A percentile compares a stretch with the other conserved stretches of the same genome.
phyloP scores from a whole-genome alignment of 2,113 vertebrate genomes.

The Callopanchax toddi region DNA sequence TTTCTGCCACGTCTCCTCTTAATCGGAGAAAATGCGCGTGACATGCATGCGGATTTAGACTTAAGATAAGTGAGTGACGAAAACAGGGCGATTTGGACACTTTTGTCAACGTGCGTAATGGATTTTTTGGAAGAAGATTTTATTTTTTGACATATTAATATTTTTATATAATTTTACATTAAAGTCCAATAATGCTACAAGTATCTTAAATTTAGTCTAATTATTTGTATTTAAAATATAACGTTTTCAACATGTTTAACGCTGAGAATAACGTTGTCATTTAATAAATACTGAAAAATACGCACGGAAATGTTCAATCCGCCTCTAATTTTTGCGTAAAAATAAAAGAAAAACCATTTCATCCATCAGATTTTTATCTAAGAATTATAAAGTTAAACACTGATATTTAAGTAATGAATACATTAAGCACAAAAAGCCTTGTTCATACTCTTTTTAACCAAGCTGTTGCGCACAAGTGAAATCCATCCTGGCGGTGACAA shows the following conservation, averaged over 20 bases:
- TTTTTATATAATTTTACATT: too few relatives aligned
- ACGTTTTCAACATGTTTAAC: not conserved
- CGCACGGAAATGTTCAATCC: not conserved
- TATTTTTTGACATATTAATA: too few relatives aligned
- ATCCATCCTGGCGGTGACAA: slow-evolving; percentile 30
- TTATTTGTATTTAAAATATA: not conserved
- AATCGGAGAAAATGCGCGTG: slow-evolving; percentile 33
- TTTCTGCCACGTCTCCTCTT: slow-evolving; percentile 4
- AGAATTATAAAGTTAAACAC: not conserved
- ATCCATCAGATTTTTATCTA: too few relatives aligned
- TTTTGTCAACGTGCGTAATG: not conserved
- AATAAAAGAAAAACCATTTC: too few relatives aligned
- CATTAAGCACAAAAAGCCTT: not conserved
- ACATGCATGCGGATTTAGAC: slow-evolving; percentile 10
- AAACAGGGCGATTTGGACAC: not conserved
- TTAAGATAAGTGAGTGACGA: not conserved
- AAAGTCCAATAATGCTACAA: too few relatives aligned
- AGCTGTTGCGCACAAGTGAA: slow-evolving; percentile 17
- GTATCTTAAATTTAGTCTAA: too few relatives aligned
- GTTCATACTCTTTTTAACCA: too few relatives aligned
- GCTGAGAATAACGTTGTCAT: too few relatives aligned
- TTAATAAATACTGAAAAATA: not conserved
- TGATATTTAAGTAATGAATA: not conserved
- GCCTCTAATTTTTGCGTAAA: not conserved
- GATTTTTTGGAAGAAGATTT: not conserved